Conservation (phyloP, 1,140 invertebrate genomes). For the Portunus trituberculatus region DNA sequence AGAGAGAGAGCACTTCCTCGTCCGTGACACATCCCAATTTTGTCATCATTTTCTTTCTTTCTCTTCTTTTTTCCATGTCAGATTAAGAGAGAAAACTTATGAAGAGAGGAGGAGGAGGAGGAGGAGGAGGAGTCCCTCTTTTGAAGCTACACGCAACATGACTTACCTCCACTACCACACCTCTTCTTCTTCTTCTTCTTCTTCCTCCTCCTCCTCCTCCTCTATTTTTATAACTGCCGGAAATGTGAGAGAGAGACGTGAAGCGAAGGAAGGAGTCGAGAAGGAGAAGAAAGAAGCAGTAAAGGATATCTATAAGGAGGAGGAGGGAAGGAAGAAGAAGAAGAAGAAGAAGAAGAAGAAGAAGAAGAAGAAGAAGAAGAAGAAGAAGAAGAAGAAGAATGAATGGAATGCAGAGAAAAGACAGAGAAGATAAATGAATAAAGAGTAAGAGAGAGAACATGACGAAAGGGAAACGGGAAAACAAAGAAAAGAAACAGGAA, state of each 20-base stretch:
- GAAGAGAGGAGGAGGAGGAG: background rate
- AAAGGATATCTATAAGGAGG: slow-evolving; percentile 12
- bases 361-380: background rate
- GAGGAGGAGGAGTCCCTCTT: background rate
- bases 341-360: background rate
- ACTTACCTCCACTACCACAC: background rate
- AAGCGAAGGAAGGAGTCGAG: background rate
- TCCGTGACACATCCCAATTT: background rate
- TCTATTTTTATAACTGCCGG: slow-evolving; percentile 21
- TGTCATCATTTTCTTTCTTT: no score
- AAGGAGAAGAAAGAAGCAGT: background rate
- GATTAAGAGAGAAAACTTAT: background rate
- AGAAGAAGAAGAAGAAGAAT: background rate
- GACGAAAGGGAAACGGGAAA: no score
- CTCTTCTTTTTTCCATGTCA: background rate
- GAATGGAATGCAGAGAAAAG: background rate
- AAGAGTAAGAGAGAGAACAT: background rate
- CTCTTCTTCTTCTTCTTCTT: slow-evolving; percentile 4
- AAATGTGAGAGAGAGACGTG: slow-evolving; percentile 12
- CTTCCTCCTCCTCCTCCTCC: slow-evolving; percentile 36
- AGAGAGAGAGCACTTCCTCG: background rate
- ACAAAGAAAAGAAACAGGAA: background rate
- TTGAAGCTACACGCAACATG: slow-evolving; percentile 20
- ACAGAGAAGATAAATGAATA: background rate
- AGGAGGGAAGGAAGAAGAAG: background rate